phyloP scores from a whole-genome alignment of 2,113 vertebrate species.

The Phoenicopterus ruber region DNA sequence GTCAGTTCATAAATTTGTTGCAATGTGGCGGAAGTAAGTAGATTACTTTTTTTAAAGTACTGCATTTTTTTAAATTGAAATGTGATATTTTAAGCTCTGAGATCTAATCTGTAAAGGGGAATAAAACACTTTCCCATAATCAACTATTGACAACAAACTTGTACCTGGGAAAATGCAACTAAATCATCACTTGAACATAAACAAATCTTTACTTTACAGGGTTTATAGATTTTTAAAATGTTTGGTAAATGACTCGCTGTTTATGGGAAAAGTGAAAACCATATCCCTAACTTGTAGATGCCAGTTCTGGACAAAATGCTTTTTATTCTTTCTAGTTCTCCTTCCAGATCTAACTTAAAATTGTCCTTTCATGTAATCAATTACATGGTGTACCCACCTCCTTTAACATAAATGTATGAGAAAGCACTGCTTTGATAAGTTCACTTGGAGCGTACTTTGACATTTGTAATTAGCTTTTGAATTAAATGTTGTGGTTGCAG shows the following conservation, averaged over 20 bases:
- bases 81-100: not conserved
- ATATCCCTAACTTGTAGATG: not conserved
- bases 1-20: conserved; percentile 95
- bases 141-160: not conserved
- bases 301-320: not conserved
- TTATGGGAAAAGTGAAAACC: not conserved
- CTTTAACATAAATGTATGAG: not conserved
- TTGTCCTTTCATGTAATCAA: not conserved
- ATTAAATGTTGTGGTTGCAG: not conserved
- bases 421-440: not conserved
- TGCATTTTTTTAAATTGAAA: not conserved
- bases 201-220: not conserved
- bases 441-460: not conserved
- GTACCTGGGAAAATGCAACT: not conserved
- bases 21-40: conserved; percentile 97
- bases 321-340: not conserved
- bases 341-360: not conserved
- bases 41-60: not conserved
- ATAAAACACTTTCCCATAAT: not conserved
- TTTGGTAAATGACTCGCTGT: not conserved
- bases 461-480: not conserved
- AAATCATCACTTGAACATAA: not conserved
- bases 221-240: not conserved
- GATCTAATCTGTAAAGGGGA: not conserved
- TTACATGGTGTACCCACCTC: not conserved